phyloP scores from a whole-genome alignment of 2,113 vertebrate species.

The Campylomormyrus numenius region DNA sequence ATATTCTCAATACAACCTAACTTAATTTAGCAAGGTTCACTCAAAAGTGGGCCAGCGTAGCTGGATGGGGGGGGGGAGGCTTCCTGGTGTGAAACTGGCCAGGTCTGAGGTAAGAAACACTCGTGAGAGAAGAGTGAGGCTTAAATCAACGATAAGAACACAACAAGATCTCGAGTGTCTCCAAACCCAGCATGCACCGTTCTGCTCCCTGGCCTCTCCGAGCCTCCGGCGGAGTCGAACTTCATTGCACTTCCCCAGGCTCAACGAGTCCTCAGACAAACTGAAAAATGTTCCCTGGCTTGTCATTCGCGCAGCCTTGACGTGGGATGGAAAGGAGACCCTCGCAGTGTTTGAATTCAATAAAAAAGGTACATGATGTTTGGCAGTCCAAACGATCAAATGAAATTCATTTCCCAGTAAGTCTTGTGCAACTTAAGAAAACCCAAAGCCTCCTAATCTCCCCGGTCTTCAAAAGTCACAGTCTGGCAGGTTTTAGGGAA shows the following conservation, averaged over 20 bases:
- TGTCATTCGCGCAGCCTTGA: neutral
- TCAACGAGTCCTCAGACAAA: neutral
- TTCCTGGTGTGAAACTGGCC: neutral
- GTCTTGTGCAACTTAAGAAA: neutral
- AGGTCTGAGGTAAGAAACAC: neutral
- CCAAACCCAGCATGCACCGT: neutral
- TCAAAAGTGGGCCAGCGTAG: neutral
- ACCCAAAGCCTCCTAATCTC: neutral
- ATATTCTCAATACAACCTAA: neutral
- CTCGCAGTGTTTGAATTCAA: neutral
- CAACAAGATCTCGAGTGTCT: constrained; percentile 20
- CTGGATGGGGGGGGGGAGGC: neutral
- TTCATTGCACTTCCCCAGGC: neutral
- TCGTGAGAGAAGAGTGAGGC: neutral
- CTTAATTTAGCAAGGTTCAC: neutral
- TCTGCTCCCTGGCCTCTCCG: neutral
- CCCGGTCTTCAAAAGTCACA: neutral
- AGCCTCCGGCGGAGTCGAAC: neutral
- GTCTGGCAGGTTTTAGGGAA: neutral
- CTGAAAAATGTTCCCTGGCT: neutral
- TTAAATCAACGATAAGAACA: constrained; percentile 7
- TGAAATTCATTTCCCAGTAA: neutral
- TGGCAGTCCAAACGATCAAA: neutral
- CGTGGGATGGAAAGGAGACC: neutral
- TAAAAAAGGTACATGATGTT: constrained; percentile 1